Evolutionary conservation across 2,113 vertebrate species (phyloP), one percentile per base, ranked within the genome.

Genomic region (Sinocyclocheilus rhinocerous): DNA sequence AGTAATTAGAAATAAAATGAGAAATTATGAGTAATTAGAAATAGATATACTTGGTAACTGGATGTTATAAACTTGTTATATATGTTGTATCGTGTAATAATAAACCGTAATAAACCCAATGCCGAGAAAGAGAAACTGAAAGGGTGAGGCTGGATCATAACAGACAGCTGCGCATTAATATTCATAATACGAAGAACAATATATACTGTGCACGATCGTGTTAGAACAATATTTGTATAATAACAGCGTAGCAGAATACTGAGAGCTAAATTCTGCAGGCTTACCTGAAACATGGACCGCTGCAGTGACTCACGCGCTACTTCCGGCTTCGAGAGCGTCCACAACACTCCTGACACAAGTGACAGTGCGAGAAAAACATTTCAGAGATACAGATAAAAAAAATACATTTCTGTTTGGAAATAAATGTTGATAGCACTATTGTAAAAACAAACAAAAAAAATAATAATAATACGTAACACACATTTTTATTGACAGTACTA

Each of bases 81-180:
- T n/a, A 50, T 76, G 42, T 4, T 52, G 50, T 20, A 3, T 33
- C 24, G 24, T 12, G 7, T 55, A 11, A 29, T 36, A 36, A 59
- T 59, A 57, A 76, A 42, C 0, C 4, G 36, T 36, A 36, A 36
- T 36, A 45, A 45, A 45, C 7, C 9, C 3, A 72, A 20, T 77
- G 45, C 4, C 20, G 50, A 65, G 57, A 59, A 89, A 89, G 12
- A 83, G 87, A 90, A 90, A 90, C 55, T 80, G 82, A 90, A 89
- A 90, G 63, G 18, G 22, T 55, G n/a, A 85, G 42, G 80, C 16
- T 13, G 45, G 24, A 36, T 48, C 45, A 48, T 12, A 7, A n/a
- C 16, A 15, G 4, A 48, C 80, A 48, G 39, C 2, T 8, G 45
- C 0, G 1, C 20, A 10, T 59, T 13, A 81, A 10, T 42, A 67